phyloP scores from a whole-genome alignment of 2,888 invertebrate species.

The Aromia moschata region DNA sequence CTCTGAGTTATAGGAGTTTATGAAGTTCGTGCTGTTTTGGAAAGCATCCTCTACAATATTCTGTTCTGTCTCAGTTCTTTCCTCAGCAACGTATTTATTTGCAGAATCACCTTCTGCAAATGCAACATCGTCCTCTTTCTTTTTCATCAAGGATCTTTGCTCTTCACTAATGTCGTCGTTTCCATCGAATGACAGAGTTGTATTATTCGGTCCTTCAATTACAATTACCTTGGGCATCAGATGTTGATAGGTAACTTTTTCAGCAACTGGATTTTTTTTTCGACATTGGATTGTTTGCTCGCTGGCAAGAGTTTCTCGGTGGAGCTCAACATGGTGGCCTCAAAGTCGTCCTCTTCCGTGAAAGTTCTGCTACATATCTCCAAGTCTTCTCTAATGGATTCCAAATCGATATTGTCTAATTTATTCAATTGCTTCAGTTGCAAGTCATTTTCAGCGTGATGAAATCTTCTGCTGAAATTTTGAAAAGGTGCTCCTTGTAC shows the following conservation, averaged over 20 bases:
- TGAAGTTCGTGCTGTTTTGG: not conserved
- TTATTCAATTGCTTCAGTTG: too few species aligned
- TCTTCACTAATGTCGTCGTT: constrained; percentile 18
- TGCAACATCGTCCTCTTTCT: not conserved
- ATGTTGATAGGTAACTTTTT: constrained; percentile 20
- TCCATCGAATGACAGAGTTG: constrained; percentile 36
- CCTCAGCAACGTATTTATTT: too few species aligned
- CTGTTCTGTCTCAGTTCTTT: not conserved
- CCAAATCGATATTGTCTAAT: constrained; percentile 2
- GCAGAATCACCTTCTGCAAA: not conserved
- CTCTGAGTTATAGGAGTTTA: not conserved
- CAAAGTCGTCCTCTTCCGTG: constrained; percentile 19
- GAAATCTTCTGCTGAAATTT: not conserved
- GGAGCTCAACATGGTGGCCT: not conserved
- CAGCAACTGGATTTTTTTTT: constrained; percentile 5
- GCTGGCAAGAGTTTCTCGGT: too few species aligned
- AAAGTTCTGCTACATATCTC: constrained; percentile 32
- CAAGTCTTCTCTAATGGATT: constrained; percentile 38
- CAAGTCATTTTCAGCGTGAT: not conserved
- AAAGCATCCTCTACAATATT: not conserved
- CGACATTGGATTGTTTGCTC: not conserved
- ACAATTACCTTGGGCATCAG: constrained; percentile 39
- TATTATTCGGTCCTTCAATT: constrained; percentile 40
- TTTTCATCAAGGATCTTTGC: not conserved
- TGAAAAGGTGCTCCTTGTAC: not conserved